Evolutionary conservation across 2,888 invertebrate genomes (phyloP).

Genomic region (Siphlonurus alternatus): DNA sequence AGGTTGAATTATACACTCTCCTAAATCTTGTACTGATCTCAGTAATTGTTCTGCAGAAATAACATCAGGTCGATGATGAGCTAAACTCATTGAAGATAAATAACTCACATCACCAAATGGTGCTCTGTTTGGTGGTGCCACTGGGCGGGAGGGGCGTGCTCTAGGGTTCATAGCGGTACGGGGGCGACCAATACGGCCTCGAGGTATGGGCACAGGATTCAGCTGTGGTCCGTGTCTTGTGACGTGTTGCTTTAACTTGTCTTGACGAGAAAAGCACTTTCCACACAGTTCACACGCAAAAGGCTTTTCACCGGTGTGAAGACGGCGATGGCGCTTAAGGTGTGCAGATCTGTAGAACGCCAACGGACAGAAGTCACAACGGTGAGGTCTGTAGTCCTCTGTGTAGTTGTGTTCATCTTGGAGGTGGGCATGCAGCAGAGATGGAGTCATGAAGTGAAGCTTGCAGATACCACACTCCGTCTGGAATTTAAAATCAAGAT

Average conservation of each 20-base stretch:
- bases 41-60: not conserved
- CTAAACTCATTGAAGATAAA: slow-evolving; percentile 1
- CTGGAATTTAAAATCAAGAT: too few species aligned
- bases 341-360: not conserved
- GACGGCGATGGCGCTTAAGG: not conserved
- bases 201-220: not conserved
- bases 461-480: not conserved
- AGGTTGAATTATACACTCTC: slow-evolving; percentile 5
- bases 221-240: not conserved
- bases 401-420: not conserved
- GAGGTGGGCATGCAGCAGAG: not conserved
- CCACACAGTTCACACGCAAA: not conserved
- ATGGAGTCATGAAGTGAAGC: not conserved
- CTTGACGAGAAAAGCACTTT: not conserved
- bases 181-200: not conserved
- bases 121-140: not conserved
- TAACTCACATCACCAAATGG: slow-evolving; percentile 4
- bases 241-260: not conserved
- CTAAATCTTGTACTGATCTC: not conserved
- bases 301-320: not conserved
- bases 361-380: not conserved
- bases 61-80: not conserved
- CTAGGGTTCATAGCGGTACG: not conserved
- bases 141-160: not conserved
- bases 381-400: not conserved